These are phyloP conservation scores for Boleophthalmus pectinirostris DNA, from an alignment of 2,113 vertebrate genomes.

Conservation along the genomic window DNA sequence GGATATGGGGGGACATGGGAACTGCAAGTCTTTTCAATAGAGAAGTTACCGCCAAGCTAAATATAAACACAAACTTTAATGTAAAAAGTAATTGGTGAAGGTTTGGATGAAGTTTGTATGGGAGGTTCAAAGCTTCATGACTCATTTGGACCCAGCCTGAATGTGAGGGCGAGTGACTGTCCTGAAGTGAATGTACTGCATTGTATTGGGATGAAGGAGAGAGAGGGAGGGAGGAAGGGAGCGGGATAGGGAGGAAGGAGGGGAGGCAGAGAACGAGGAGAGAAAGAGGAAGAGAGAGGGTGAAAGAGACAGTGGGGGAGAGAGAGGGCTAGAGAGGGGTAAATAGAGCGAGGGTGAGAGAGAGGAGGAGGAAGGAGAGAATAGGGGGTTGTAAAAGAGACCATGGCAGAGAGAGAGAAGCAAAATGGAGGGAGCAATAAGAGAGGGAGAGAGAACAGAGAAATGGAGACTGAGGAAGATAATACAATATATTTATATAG, in stretches of 20 bases:
- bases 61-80: slow-evolving; percentile 68
- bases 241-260: no score
- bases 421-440: no score
- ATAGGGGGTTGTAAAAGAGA: no score
- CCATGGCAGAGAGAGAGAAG: no score
- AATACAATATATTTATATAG: no score
- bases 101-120: slow-evolving; percentile 65
- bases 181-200: slow-evolving; percentile 61
- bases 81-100: slow-evolving; percentile 68
- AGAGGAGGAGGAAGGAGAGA: no score
- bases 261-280: not conserved
- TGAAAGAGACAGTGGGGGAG: no score
- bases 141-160: slow-evolving; percentile 62
- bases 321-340: no score
- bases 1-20: slow-evolving; percentile 52
- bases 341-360: no score
- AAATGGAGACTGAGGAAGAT: no score
- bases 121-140: slow-evolving; percentile 71
- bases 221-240: not conserved
- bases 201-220: slow-evolving; percentile 51
- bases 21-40: slow-evolving; percentile 64
- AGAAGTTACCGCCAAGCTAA: slow-evolving; percentile 64
- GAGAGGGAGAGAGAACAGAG: no score
- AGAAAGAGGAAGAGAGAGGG: no score
- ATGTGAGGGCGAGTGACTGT: slow-evolving; percentile 61